phyloP scores from a whole-genome alignment of 2,888 invertebrate species.

The Loripinus fragilis region DNA sequence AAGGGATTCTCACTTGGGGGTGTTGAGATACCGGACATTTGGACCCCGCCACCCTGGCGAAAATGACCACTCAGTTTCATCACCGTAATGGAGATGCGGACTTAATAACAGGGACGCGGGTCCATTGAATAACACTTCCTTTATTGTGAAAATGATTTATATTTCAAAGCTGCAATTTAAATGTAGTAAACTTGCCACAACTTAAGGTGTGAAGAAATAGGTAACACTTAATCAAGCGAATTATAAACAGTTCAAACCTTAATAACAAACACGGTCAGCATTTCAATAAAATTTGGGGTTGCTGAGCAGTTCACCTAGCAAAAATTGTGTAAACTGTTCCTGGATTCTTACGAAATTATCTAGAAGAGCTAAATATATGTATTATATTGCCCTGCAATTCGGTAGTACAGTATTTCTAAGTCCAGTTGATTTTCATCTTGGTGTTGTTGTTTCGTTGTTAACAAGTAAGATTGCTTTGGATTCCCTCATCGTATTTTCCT shows the following conservation, averaged over 20 bases:
- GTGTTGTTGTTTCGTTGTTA: too few relatives aligned
- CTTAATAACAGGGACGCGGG: slow-evolving; percentile 53
- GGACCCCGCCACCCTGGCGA: slow-evolving; percentile 19
- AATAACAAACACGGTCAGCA: background rate
- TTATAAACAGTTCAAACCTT: background rate
- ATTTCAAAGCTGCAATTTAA: background rate
- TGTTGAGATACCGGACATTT: slow-evolving; percentile 18
- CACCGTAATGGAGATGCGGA: slow-evolving; percentile 50
- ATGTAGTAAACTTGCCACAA: slow-evolving; percentile 5
- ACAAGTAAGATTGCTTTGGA: too few relatives aligned
- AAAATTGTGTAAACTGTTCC: too few relatives aligned
- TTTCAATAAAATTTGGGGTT: too few relatives aligned
- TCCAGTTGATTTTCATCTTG: too few relatives aligned
- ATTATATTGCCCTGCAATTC: too few relatives aligned
- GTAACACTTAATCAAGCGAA: slow-evolving; percentile 5
- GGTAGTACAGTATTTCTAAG: too few relatives aligned
- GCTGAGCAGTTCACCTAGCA: too few relatives aligned
- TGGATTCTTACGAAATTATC: too few relatives aligned
- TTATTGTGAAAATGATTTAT: slow-evolving; percentile 9
- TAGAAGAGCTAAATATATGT: too few relatives aligned
- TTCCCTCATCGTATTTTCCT: too few relatives aligned
- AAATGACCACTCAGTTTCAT: slow-evolving; percentile 19
- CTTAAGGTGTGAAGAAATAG: slow-evolving; percentile 4
- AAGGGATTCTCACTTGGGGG: slow-evolving; percentile 45
- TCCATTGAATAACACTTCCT: slow-evolving; percentile 13